Evolutionary conservation across 2,888 invertebrate genomes (phyloP).

Genomic region (Xylocampa areola): DNA sequence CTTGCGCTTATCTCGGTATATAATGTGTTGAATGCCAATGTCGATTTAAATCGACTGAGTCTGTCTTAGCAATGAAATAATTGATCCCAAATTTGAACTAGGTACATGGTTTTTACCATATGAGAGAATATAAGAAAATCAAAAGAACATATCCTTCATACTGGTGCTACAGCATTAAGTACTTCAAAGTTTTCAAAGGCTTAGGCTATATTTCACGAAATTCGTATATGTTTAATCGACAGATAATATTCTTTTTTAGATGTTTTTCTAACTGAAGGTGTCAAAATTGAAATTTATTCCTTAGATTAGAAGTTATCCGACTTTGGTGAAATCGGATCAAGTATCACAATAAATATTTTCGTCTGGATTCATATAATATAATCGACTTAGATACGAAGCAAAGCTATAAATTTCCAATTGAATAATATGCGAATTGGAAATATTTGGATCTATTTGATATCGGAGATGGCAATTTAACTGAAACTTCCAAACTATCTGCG

Average conservation of each 20-base stretch:
- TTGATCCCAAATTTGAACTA: too few relatives aligned
- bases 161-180: conserved; percentile 8
- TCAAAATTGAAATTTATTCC: conserved; percentile 11
- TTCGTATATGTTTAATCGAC: too few relatives aligned
- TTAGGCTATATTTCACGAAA: too few relatives aligned
- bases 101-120: too few relatives aligned
- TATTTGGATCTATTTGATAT: conserved; percentile 5
- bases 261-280: too few relatives aligned
- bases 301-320: too few relatives aligned
- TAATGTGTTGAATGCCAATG: conserved; percentile 15
- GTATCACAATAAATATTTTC: conserved; percentile 19
- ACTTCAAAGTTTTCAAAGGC: too few relatives aligned
- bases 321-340: too few relatives aligned
- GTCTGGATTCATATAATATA: not conserved
- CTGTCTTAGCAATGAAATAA: too few relatives aligned
- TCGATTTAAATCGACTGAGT: conserved; percentile 1
- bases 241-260: too few relatives aligned
- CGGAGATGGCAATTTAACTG: conserved; percentile 7
- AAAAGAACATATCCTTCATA: too few relatives aligned
- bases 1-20: conserved; percentile 3
- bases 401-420: conserved; percentile 12
- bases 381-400: conserved; percentile 2
- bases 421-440: conserved; percentile 6
- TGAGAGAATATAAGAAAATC: too few relatives aligned
- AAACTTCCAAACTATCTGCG: conserved; percentile 21